Conservation (phyloP, 1,140 invertebrate species). For the Mizuhopecten yessoensis region DNA sequence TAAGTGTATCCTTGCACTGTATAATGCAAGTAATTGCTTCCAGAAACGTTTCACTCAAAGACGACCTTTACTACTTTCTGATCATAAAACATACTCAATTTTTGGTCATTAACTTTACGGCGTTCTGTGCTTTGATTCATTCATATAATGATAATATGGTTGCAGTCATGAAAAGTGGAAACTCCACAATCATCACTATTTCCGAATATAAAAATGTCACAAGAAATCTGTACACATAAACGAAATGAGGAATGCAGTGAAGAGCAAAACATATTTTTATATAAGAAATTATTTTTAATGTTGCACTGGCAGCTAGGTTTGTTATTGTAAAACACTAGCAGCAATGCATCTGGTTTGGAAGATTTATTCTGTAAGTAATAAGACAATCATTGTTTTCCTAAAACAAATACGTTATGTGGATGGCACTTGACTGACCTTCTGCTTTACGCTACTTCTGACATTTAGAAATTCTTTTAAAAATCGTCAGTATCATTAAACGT, state of each 20-base stretch:
- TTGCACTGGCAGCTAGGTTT: too few species aligned
- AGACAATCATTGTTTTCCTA: too few species aligned
- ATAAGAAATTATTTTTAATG: too few species aligned
- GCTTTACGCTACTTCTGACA: too few species aligned
- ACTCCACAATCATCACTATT: not conserved
- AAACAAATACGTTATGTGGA: too few species aligned
- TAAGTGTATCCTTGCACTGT: not conserved
- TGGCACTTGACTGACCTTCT: too few species aligned
- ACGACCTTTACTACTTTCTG: not conserved
- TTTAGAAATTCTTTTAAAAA: too few species aligned
- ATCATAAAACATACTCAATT: constrained; percentile 26
- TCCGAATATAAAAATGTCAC: not conserved
- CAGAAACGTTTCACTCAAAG: not conserved
- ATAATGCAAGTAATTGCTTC: not conserved
- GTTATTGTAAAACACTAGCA: too few species aligned
- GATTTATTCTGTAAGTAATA: too few species aligned
- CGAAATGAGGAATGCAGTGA: not conserved
- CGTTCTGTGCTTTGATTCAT: not conserved
- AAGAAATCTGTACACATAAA: not conserved
- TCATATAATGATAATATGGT: not conserved
- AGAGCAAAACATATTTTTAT: too few species aligned
- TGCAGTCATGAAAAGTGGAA: not conserved
- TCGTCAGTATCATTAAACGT: too few species aligned
- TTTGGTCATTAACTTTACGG: not conserved
- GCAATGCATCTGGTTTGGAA: too few species aligned